These are phyloP conservation scores for Thysanoteuthis rhombus DNA, from an alignment of 2,888 invertebrate species.

Conservation along the genomic window DNA sequence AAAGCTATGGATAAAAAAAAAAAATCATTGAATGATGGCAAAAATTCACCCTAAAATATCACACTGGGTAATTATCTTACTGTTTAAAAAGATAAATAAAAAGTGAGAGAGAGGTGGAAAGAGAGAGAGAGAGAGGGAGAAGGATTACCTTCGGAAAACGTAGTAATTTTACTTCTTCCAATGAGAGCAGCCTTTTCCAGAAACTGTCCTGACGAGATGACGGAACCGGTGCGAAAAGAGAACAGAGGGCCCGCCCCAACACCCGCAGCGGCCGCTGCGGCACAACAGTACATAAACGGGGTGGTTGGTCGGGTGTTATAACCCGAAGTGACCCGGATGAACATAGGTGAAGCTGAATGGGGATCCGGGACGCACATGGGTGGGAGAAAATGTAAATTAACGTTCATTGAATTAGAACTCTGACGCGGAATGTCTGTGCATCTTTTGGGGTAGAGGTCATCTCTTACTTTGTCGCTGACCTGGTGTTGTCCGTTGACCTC, in stretches of 20 bases:
- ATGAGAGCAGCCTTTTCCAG: neutral
- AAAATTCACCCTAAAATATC: too few relatives aligned
- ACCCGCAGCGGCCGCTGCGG: neutral
- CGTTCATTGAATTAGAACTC: neutral
- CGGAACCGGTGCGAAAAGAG: neutral
- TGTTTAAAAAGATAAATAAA: too few relatives aligned
- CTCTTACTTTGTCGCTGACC: neutral
- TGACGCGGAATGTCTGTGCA: neutral
- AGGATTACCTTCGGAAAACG: neutral
- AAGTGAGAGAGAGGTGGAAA: too few relatives aligned
- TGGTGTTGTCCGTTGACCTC: neutral
- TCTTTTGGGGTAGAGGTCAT: neutral
- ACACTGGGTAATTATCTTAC: too few relatives aligned
- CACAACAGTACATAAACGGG: neutral
- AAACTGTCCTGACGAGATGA: neutral
- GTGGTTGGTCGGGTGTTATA: neutral
- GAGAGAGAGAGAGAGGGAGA: neutral
- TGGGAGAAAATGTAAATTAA: neutral
- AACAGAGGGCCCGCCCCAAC: neutral
- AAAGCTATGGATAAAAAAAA: too few relatives aligned
- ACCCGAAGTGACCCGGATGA: neutral
- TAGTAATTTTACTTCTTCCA: neutral
- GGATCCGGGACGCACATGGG: neutral
- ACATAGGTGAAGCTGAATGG: neutral
- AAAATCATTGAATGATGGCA: too few relatives aligned